Percentiles rank a stretch among this genome's conserved stretches.
Evolutionary conservation across 92 coral and sea anemone genomes (phyloP).

Genomic region (Muricea muricata): DNA sequence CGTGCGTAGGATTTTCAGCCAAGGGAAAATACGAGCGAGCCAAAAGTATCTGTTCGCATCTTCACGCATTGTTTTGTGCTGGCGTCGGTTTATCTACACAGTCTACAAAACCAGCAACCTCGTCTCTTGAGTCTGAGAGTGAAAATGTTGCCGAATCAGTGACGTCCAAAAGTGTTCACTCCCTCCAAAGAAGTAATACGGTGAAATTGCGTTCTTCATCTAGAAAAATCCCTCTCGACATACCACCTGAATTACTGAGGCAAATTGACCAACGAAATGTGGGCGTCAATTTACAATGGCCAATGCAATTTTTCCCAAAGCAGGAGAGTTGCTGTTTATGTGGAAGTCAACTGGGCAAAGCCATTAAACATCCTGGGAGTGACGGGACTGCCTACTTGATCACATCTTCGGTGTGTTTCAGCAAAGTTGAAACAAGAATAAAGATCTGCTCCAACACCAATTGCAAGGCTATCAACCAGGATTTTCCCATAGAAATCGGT

Average conservation of each 20-base stretch:
- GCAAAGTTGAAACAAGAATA: neutral
- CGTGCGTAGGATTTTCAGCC: neutral
- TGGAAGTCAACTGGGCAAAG: neutral
- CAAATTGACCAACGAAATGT: neutral
- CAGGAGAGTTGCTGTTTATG: slow-evolving; percentile 26
- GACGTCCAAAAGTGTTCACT: too few relatives aligned
- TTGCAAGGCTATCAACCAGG: neutral
- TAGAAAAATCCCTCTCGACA: neutral
- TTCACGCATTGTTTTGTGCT: slow-evolving; percentile 32
- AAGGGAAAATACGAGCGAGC: slow-evolving; percentile 40
- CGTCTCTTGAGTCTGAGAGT: too few relatives aligned
- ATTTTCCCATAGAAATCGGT: neutral
- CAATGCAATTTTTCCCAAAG: neutral
- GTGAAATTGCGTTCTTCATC: neutral
- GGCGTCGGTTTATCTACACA: too few relatives aligned
- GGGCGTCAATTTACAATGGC: neutral
- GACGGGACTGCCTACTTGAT: slow-evolving; percentile 31
- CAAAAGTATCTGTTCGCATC: slow-evolving; percentile 27
- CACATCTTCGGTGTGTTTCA: neutral
- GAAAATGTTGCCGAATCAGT: too few relatives aligned
- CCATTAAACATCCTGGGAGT: slow-evolving; percentile 20
- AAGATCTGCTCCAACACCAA: neutral
- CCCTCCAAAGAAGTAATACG: neutral
- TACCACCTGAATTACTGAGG: neutral
- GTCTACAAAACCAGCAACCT: too few relatives aligned